Base-by-base conservation (phyloP, 2,797 vertebrate genomes). In the Myotis vivesi region DNA sequence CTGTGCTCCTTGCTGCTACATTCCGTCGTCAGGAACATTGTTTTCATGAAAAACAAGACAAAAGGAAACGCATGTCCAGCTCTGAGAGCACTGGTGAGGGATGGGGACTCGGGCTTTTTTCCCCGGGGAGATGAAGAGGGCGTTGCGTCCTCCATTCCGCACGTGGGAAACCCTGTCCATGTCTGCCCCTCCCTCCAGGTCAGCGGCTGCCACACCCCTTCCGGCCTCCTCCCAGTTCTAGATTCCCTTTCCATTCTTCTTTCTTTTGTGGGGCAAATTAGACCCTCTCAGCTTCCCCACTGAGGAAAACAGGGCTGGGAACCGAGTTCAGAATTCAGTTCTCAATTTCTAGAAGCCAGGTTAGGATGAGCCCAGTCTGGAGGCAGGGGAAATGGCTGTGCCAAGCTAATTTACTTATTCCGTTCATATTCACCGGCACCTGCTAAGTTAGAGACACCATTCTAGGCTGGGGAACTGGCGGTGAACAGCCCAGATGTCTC, bases 201-300 rank as follows among this genome's bases (percentile, higher is more conserved):
- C 46, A 2, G 9, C 7, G 11, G 28, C 9, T 15, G 11, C n/a
- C 10, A 1, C 3, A 0, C 8, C 2, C 53, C 57, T 19, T 17
- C 68, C 19, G n/a, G 22, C 19, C 19, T 44, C 75, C 6, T 55
- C 28, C 13, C 33, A 8, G n/a, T 22, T 33, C 53, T 16, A 41
- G 22, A 17, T n/a, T 9, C 19, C 23, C 69, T 76, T 30, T n/a
- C 19, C 36, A 2, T n/a, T 36, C 28, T 55, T 62, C 68, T 22
- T 49, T 53, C 77, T 55, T 8, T 57, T 1, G 9, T 9, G 33
- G 28, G 79, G 19, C 8, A 30, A 9, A 46, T 23, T 19, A 41
- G 72, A 44, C 38, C 69, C 49, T 38, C 23, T 55, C 12, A 19
- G 3, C 72, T 62, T 81, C 36, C 82, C 49, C 6, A 10, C 33